Conservation (phyloP, 2,797 vertebrate genomes). For the Pipistrellus nathusii region DNA sequence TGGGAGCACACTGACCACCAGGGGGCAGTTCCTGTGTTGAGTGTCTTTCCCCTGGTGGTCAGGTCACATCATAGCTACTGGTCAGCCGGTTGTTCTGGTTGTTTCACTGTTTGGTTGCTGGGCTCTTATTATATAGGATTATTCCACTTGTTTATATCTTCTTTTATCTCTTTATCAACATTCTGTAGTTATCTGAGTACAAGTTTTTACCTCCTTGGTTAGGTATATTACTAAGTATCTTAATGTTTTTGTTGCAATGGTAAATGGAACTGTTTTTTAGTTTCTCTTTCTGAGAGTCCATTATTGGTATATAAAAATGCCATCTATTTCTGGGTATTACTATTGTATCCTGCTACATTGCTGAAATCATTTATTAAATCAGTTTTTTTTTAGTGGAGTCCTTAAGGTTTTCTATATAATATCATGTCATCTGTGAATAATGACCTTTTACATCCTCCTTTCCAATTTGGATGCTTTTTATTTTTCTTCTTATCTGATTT, state of each 20-base stretch:
- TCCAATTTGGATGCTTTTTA: neutral
- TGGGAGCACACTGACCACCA: too few species aligned
- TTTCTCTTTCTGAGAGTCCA: neutral
- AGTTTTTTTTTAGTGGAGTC: neutral
- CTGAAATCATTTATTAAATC: neutral
- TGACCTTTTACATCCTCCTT: neutral
- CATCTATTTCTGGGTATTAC: neutral
- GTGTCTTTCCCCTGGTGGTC: too few species aligned
- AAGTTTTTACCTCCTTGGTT: neutral
- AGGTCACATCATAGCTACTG: too few species aligned
- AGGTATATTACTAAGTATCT: neutral
- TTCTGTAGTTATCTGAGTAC: neutral
- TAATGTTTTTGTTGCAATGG: neutral
- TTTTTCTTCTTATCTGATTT: neutral
- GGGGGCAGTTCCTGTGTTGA: too few species aligned
- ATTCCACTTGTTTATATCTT: neutral
- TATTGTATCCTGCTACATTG: neutral
- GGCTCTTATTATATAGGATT: too few species aligned
- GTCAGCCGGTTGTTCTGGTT: too few species aligned
- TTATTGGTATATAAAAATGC: neutral
- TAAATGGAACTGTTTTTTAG: neutral
- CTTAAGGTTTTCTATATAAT: neutral
- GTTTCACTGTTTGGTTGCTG: too few species aligned
- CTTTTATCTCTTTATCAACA: neutral
- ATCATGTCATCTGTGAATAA: neutral